These are phyloP conservation scores for Lymantria monacha DNA, from an alignment of 2,888 invertebrate species.

Conservation along the genomic window DNA sequence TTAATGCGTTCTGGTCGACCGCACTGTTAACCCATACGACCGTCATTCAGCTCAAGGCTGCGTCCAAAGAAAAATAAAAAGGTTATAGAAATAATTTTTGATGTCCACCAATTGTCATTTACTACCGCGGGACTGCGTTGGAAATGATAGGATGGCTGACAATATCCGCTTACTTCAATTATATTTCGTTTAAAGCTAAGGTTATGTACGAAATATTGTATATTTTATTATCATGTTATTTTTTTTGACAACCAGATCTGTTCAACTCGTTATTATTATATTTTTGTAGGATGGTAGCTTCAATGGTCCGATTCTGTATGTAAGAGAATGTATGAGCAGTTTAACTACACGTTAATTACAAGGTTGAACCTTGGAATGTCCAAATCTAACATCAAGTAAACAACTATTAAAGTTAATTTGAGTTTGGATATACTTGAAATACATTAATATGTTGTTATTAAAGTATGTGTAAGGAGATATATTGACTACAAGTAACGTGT, in stretches of 20 bases:
- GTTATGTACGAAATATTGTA: background rate
- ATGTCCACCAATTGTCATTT: slow-evolving; percentile 51
- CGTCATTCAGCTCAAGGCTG: slow-evolving; percentile 51
- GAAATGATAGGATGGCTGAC: slow-evolving; percentile 31
- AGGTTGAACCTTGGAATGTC: too few relatives aligned
- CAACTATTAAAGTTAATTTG: too few relatives aligned
- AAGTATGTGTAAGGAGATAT: too few relatives aligned
- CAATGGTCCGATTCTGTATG: too few relatives aligned
- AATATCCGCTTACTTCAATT: slow-evolving; percentile 32
- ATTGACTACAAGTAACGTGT: too few relatives aligned
- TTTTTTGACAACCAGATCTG: background rate
- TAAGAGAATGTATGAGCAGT: too few relatives aligned
- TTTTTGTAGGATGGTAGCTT: too few relatives aligned
- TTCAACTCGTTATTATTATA: too few relatives aligned
- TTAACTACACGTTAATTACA: too few relatives aligned
- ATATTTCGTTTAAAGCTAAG: slow-evolving; percentile 20
- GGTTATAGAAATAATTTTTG: slow-evolving; percentile 62
- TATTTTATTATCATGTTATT: background rate
- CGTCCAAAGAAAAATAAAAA: slow-evolving; percentile 53
- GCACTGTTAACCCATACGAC: slow-evolving; percentile 54
- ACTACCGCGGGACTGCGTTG: slow-evolving; percentile 29
- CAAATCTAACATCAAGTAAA: too few relatives aligned
- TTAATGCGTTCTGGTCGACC: slow-evolving; percentile 56
- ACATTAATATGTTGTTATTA: too few relatives aligned
- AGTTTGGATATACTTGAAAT: too few relatives aligned